Percentiles rank a stretch among this genome's conserved stretches.
phyloP scores from a whole-genome alignment of 2,113 vertebrate species.

The Rhinichthys klamathensis region DNA sequence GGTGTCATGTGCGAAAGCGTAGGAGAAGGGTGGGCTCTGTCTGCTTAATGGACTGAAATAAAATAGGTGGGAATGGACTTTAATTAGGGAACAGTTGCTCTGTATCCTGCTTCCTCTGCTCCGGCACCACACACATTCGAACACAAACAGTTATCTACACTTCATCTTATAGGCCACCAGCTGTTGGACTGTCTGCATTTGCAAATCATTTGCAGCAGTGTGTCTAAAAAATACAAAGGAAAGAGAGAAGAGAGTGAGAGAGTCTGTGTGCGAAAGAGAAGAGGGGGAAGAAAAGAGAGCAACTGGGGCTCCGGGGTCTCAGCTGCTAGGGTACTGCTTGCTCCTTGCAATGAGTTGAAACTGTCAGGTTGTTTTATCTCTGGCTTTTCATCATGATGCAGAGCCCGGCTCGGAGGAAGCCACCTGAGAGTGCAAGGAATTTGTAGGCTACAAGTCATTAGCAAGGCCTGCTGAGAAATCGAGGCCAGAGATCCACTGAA shows the following conservation, averaged over 20 bases:
- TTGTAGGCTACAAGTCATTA: constrained; percentile 96
- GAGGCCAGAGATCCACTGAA: constrained; percentile 79
- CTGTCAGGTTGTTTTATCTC: constrained; percentile 99
- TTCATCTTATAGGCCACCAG: constrained; percentile 74
- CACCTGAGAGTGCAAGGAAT: constrained; percentile 96
- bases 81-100: constrained; percentile 90
- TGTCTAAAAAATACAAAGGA: constrained; percentile 41
- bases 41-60: constrained; percentile 95
- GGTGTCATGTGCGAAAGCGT: constrained; percentile 85
- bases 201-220: constrained; percentile 71
- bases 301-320: constrained; percentile 84
- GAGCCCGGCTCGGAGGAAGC: constrained; percentile 89
- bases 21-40: constrained; percentile 82
- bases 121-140: constrained; percentile 48
- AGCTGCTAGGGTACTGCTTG: constrained; percentile 90
- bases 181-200: constrained; percentile 80
- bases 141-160: constrained; percentile 30
- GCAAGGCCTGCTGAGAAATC: constrained; percentile 81
- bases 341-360: constrained; percentile 94
- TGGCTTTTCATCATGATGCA: constrained; percentile 96
- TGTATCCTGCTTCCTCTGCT: constrained; percentile 79
- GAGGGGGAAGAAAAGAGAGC: constrained; percentile 69
- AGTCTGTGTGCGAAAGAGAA: constrained; percentile 41
- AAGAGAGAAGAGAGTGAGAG: constrained; percentile 40
- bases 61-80: constrained; percentile 91